These are phyloP conservation scores for Drosophila setifemur DNA, from an alignment of 1,140 invertebrate genomes.

Conservation along the genomic window DNA sequence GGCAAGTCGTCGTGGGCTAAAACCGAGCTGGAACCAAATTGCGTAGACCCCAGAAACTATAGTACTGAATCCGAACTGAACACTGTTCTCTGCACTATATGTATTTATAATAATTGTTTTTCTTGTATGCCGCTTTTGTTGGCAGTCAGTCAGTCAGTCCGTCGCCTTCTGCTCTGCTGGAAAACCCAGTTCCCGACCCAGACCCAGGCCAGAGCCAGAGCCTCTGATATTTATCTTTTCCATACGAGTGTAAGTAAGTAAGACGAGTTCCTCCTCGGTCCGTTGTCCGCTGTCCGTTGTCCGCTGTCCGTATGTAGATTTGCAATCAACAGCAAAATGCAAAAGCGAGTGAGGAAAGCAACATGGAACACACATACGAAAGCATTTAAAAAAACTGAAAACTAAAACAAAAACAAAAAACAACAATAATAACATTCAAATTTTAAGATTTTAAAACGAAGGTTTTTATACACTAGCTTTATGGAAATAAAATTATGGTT, in stretches of 20 bases:
- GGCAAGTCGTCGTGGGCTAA: constrained; percentile 54
- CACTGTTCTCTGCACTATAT: constrained; percentile 16
- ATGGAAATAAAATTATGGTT: neutral
- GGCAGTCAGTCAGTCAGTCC: too few relatives aligned
- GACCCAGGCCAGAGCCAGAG: too few relatives aligned
- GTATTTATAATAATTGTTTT: constrained; percentile 65
- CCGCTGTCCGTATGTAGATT: constrained; percentile 55
- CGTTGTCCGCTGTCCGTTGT: constrained; percentile 1
- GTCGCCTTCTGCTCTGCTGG: too few relatives aligned
- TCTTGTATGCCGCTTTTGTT: constrained; percentile 25
- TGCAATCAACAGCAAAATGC: constrained; percentile 67
- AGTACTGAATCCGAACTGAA: neutral
- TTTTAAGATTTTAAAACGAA: too few relatives aligned
- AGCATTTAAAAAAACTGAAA: constrained; percentile 13
- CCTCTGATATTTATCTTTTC: constrained; percentile 62
- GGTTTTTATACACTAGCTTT: constrained; percentile 11
- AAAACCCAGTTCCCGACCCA: too few relatives aligned
- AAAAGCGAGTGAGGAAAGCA: constrained; percentile 66
- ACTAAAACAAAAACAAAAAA: constrained; percentile 32
- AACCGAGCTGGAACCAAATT: constrained; percentile 40
- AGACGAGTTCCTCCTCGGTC: constrained; percentile 48
- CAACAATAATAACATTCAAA: neutral
- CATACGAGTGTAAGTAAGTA: constrained; percentile 56
- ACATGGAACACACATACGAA: constrained; percentile 35
- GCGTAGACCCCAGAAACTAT: constrained; percentile 32